Percentiles rank a stretch among this genome's conserved stretches.
These are phyloP conservation scores for Decapterus maruadsi DNA, from an alignment of 2,797 vertebrate species.

Conservation along the genomic window DNA sequence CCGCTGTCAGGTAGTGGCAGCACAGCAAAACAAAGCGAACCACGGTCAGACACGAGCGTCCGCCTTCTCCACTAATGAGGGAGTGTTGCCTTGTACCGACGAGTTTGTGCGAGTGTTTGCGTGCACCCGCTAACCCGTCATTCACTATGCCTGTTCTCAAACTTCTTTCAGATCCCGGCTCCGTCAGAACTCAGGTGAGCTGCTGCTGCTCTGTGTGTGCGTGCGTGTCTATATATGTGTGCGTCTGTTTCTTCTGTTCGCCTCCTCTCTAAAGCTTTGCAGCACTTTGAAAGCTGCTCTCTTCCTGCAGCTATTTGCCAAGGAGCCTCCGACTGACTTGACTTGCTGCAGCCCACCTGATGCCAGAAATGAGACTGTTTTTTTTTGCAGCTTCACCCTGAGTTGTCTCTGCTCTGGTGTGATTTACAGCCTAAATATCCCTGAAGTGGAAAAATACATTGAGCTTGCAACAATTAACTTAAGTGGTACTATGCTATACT, in stretches of 20 bases:
- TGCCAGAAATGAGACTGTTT: slow-evolving; percentile 40
- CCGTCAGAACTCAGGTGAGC: slow-evolving; percentile 93
- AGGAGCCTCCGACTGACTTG: slow-evolving; percentile 73
- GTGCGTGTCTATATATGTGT: slow-evolving; percentile 39
- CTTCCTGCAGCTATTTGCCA: slow-evolving; percentile 74
- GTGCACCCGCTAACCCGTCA: slow-evolving; percentile 73
- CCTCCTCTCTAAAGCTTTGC: slow-evolving; percentile 65
- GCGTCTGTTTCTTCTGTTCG: slow-evolving; percentile 34
- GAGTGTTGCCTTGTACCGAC: slow-evolving; percentile 68
- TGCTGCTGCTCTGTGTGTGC: slow-evolving; percentile 21
- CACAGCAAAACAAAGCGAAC: slow-evolving; percentile 79
- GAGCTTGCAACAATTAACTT: slow-evolving; percentile 1
- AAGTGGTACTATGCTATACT: too few species aligned
- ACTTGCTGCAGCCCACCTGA: slow-evolving; percentile 54
- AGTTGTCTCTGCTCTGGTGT: slow-evolving; percentile 24
- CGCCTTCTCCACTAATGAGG: slow-evolving; percentile 73
- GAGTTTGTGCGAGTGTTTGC: slow-evolving; percentile 75
- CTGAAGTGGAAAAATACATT: slow-evolving; percentile 32
- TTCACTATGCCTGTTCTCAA: slow-evolving; percentile 94
- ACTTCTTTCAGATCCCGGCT: slow-evolving; percentile 94
- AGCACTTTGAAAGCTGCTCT: slow-evolving; percentile 72
- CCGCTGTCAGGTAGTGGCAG: slow-evolving; percentile 84
- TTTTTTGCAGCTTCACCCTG: slow-evolving; percentile 38
- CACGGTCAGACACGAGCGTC: slow-evolving; percentile 70
- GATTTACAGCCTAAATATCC: slow-evolving; percentile 11